Percentiles rank a stretch among this genome's conserved stretches.
phyloP scores from a whole-genome alignment of 2,888 invertebrate genomes.

The Clanis bilineata region DNA sequence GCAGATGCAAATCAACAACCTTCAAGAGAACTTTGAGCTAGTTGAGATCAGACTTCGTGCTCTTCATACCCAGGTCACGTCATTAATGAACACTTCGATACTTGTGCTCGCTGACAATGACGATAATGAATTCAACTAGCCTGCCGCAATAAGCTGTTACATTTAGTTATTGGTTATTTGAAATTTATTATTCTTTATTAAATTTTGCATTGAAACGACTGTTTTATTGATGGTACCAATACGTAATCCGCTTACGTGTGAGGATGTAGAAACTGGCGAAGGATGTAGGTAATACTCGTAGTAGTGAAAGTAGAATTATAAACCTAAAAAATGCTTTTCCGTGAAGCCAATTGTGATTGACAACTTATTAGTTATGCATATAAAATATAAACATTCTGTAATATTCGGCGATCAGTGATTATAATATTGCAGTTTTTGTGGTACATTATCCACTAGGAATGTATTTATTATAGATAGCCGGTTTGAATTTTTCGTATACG shows the following conservation, averaged over 20 bases:
- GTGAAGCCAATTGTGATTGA: not conserved
- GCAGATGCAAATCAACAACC: slow-evolving; percentile 85
- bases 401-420: not conserved
- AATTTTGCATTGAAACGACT: not conserved
- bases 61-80: slow-evolving; percentile 84
- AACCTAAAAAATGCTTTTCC: not conserved
- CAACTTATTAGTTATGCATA: too few species aligned
- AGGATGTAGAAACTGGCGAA: not conserved
- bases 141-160: not conserved
- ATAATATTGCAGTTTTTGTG: not conserved
- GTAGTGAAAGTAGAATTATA: too few species aligned
- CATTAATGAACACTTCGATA: slow-evolving; percentile 77
- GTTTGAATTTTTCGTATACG: slow-evolving; percentile 12
- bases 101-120: slow-evolving; percentile 52
- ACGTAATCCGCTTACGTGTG: not conserved
- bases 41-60: slow-evolving; percentile 84
- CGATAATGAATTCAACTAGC: slow-evolving; percentile 1
- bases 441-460: not conserved
- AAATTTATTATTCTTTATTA: slow-evolving; percentile 1
- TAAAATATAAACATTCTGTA: not conserved
- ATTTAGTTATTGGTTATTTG: slow-evolving; percentile 10
- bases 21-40: slow-evolving; percentile 86
- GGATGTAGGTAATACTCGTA: too few species aligned
- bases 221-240: not conserved
- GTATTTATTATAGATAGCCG: not conserved